phyloP scores from a whole-genome alignment of 2,113 vertebrate species.

The Synodontis membranacea region DNA sequence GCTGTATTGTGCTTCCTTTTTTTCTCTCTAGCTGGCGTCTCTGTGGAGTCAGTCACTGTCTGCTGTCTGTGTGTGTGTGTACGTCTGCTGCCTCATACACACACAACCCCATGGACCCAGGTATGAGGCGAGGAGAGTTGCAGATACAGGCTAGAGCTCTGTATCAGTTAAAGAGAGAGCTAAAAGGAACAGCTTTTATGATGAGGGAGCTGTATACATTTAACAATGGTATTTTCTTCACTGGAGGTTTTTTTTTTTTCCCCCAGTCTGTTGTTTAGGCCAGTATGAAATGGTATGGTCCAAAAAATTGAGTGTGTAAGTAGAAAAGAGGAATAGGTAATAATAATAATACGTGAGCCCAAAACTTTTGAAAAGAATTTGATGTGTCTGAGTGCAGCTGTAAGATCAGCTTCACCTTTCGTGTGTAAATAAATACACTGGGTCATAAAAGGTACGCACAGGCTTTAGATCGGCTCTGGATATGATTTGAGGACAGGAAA shows the following conservation, averaged over 20 bases:
- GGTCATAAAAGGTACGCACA: background rate
- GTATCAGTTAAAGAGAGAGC: background rate
- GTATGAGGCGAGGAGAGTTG: conserved; percentile 61
- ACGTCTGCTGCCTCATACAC: conserved; percentile 66
- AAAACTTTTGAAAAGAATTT: too few relatives aligned
- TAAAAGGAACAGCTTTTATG: background rate
- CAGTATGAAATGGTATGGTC: background rate
- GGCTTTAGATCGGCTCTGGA: background rate
- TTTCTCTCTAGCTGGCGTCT: conserved; percentile 72
- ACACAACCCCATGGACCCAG: conserved; percentile 62
- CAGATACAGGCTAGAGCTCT: background rate
- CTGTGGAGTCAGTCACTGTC: conserved; percentile 68
- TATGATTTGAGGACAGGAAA: background rate
- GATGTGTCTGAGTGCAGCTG: background rate
- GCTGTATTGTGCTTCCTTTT: conserved; percentile 71
- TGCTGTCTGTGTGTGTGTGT: conserved; percentile 45
- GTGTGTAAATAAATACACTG: background rate
- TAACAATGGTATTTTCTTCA: background rate
- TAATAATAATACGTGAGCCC: background rate
- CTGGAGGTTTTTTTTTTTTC: background rate
- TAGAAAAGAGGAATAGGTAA: background rate
- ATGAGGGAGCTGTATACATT: background rate
- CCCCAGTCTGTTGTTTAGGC: background rate
- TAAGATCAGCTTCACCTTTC: background rate
- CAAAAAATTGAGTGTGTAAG: background rate